Conservation (phyloP, 2,113 vertebrate species). For the Rhinolophus sinicus region DNA sequence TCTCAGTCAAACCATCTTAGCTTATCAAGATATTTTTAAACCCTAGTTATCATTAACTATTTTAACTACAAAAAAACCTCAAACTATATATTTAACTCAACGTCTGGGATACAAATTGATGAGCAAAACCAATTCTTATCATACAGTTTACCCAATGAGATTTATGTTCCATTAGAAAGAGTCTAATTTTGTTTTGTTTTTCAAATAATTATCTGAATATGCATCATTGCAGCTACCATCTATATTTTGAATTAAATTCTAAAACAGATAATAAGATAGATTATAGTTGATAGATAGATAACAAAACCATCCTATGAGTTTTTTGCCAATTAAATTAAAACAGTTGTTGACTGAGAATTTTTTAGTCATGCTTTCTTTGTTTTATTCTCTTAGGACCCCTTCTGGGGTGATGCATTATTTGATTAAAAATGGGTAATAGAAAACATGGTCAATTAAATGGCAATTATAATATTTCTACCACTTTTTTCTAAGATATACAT, state of each 20-base stretch:
- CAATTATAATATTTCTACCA: not conserved
- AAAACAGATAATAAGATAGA: not conserved
- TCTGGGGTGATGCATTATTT: not conserved
- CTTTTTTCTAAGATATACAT: not conserved
- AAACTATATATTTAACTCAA: not conserved
- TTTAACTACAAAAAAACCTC: not conserved
- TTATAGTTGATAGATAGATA: not conserved
- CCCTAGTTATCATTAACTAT: not conserved
- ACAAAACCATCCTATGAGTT: not conserved
- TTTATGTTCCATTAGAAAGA: not conserved
- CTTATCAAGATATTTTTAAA: not conserved
- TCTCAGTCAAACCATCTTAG: not conserved
- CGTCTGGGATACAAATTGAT: not conserved
- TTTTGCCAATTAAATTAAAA: not conserved
- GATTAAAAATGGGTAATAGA: not conserved
- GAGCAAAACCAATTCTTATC: not conserved
- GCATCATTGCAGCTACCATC: not conserved
- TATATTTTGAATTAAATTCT: slow-evolving; percentile 28
- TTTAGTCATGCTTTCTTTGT: not conserved
- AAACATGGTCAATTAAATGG: not conserved
- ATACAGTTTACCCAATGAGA: not conserved
- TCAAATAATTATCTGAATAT: not conserved
- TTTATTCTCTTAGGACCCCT: not conserved
- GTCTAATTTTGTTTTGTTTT: slow-evolving; percentile 1
- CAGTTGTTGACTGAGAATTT: not conserved